phyloP scores from a whole-genome alignment of 2,888 invertebrate genomes.

The Laspeyria flexula region DNA sequence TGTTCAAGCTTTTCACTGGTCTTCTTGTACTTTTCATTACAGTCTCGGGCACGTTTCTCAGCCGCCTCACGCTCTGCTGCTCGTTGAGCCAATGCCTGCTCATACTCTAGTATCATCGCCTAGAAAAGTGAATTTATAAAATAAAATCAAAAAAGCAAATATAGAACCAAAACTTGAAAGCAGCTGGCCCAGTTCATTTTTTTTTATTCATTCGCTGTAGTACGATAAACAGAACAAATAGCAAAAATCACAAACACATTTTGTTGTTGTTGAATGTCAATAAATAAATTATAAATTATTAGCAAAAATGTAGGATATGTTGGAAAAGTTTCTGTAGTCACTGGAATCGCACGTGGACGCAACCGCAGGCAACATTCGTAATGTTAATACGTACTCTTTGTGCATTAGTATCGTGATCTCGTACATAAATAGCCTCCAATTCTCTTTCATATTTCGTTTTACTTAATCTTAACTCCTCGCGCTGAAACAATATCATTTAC shows the following conservation, averaged over 20 bases:
- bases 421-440: constrained; percentile 85
- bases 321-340: too few species aligned
- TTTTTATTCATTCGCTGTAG: too few species aligned
- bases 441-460: constrained; percentile 77
- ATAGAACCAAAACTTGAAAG: too few species aligned
- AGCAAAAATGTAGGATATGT: too few species aligned
- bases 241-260: too few species aligned
- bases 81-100: constrained; percentile 79
- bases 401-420: constrained; percentile 87
- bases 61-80: constrained; percentile 80
- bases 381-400: constrained; percentile 76
- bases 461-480: constrained; percentile 65
- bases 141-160: too few species aligned
- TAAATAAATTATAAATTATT: too few species aligned
- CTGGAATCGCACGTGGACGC: too few species aligned
- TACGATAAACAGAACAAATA: too few species aligned
- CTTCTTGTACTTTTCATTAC: constrained; percentile 76
- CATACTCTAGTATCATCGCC: constrained; percentile 82
- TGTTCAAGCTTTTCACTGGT: constrained; percentile 77
- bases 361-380: too few species aligned
- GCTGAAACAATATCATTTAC: constrained; percentile 62
- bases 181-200: too few species aligned
- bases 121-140: not conserved
- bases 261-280: too few species aligned
- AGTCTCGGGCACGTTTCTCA: constrained; percentile 76